Percentiles rank a stretch among this genome's conserved stretches.
Conservation (phyloP, 2,888 invertebrate genomes). For the Drosophila vallismaia region DNA sequence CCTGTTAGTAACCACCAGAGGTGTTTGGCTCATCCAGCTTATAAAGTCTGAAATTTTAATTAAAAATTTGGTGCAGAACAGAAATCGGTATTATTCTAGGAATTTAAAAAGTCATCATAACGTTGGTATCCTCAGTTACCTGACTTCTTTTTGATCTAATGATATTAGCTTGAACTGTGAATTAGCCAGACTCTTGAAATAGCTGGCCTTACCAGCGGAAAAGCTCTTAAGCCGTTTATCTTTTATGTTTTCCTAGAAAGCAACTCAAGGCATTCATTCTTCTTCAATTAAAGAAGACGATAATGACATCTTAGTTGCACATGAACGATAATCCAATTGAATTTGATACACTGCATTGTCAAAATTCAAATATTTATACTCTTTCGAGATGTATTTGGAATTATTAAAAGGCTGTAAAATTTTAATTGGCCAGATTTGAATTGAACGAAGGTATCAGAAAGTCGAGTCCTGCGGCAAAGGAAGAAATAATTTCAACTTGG, state of each 20-base stretch:
- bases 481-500: conserved; percentile 35
- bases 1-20: background rate
- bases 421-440: background rate
- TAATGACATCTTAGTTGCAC: conserved; percentile 20
- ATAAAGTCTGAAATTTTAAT: background rate
- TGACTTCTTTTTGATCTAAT: background rate
- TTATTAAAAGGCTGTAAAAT: background rate
- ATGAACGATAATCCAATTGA: conserved; percentile 25
- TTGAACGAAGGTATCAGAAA: conserved; percentile 27
- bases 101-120: background rate
- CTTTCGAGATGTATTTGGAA: conserved; percentile 2
- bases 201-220: background rate
- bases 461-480: conserved; percentile 13
- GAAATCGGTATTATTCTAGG: background rate
- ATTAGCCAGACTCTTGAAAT: background rate
- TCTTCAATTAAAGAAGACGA: conserved; percentile 2
- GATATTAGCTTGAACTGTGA: background rate
- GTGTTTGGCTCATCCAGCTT: background rate
- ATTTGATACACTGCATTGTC: background rate
- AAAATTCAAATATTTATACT: background rate
- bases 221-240: conserved; percentile 5
- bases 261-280: background rate
- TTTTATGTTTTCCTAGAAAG: conserved; percentile 1
- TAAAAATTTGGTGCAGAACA: background rate
- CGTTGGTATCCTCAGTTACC: background rate